Evolutionary conservation across 2,888 invertebrate species (phyloP), one percentile per base, ranked within the genome.

Genomic region (Atherix ibis): DNA sequence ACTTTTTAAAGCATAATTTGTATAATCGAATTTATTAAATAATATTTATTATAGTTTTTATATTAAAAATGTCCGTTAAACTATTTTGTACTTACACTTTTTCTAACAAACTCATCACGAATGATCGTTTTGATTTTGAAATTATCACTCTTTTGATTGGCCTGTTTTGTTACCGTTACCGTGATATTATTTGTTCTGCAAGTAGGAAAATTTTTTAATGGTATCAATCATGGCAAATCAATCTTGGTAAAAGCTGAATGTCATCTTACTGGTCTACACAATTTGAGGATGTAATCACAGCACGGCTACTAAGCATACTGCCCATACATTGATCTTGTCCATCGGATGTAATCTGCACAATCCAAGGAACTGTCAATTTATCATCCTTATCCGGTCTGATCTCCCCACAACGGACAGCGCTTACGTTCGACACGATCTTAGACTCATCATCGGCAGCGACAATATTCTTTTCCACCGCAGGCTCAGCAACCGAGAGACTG

Each of bases 341-440:
- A 32, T 28, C 32, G 6, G 35, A 35, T 16, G 26, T 25, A 10
- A 38, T 35, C 19, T 38, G 38, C 13, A 32, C 38, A 10, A 38
- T 38, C 38, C 38, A 38, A 13, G 38, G 38, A 6, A 35, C 27
- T 15, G 19, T 35, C 22, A 38, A 24, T 35, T 38, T 35, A 34
- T 35, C 32, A 30, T 35, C 19, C 28, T 32, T 29, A 28, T 38
- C 38, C 13, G 38, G 38, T 9, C 34, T 35, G 25, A 38, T 38
- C 25, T 38, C 38, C 14, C 38, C 38, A 27, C 38, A 38, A 17
- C 18, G 31, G 18, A 31, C 24, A 5, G 18, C 33, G 18, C 10
- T 10, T 8, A 22, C 22, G 22, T 10, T 22, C 6, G 22, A 6
- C 6, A 22, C 6, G 22, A 22, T 22, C 22, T 22, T 22, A 6